phyloP scores from a whole-genome alignment of 2,888 invertebrate genomes.

The Luffia ferchaultella region DNA sequence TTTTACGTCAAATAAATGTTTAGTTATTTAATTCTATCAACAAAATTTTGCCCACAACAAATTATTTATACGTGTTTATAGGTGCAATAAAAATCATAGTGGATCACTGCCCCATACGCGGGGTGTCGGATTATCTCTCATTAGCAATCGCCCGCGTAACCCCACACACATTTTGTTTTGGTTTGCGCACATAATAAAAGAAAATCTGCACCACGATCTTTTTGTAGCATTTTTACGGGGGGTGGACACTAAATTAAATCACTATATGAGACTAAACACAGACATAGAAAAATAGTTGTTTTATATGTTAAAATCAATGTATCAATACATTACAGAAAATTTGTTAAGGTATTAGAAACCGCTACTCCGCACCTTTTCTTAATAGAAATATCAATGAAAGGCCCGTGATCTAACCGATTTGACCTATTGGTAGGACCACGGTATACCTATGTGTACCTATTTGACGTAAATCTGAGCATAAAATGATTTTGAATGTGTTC shows the following conservation, averaged over 20 bases:
- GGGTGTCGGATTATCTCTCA: slow-evolving; percentile 48
- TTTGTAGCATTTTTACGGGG: background rate
- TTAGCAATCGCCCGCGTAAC: slow-evolving; percentile 33
- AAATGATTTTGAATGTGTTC: no score
- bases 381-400: no score
- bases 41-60: background rate
- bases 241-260: background rate
- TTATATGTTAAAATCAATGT: no score
- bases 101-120: slow-evolving; percentile 9
- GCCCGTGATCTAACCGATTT: no score
- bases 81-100: background rate
- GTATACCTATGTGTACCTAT: no score
- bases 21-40: background rate
- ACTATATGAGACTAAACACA: background rate
- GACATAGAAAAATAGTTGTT: no score
- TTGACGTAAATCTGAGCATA: no score
- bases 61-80: background rate
- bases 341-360: no score
- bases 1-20: background rate
- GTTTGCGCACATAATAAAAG: slow-evolving; percentile 22
- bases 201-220: background rate
- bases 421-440: no score
- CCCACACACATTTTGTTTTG: slow-evolving; percentile 19
- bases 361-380: no score
- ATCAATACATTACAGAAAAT: no score